phyloP scores from a whole-genome alignment of 2,888 invertebrate species.

The Busseola fusca region DNA sequence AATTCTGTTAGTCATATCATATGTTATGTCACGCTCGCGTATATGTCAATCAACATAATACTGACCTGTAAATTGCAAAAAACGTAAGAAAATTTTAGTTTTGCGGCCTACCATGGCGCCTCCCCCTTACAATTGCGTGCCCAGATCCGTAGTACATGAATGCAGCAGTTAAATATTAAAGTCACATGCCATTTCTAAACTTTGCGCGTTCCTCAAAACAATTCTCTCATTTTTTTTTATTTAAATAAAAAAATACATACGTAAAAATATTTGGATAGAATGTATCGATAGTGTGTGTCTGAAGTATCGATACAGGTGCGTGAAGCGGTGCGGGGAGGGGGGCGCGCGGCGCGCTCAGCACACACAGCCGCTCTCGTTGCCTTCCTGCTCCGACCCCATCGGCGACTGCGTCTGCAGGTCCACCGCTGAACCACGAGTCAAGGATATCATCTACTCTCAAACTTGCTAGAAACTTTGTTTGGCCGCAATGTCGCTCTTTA shows the following conservation, averaged over 20 bases:
- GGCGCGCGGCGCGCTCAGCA: slow-evolving; percentile 88
- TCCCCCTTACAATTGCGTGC: not conserved
- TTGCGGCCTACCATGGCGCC: not conserved
- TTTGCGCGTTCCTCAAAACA: slow-evolving; percentile 55
- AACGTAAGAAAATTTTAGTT: not conserved
- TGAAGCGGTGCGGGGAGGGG: slow-evolving; percentile 66
- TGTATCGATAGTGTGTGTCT: slow-evolving; percentile 49
- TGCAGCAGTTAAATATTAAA: slow-evolving; percentile 41
- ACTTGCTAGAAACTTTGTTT: not conserved
- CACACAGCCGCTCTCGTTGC: slow-evolving; percentile 95
- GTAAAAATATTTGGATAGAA: slow-evolving; percentile 57
- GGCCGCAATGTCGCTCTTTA: not conserved
- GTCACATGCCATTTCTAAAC: slow-evolving; percentile 52
- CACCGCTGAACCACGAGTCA: slow-evolving; percentile 90
- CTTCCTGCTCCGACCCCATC: slow-evolving; percentile 93
- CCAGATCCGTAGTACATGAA: slow-evolving; percentile 30
- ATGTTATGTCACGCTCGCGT: not conserved
- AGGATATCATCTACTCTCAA: slow-evolving; percentile 63
- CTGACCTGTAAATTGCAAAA: not conserved
- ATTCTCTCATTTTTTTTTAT: slow-evolving; percentile 37
- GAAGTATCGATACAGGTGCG: slow-evolving; percentile 61
- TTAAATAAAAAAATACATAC: slow-evolving; percentile 57
- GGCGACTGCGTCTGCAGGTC: slow-evolving; percentile 95
- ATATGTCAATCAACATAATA: not conserved
- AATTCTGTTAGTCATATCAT: not conserved